These are phyloP conservation scores for Myzus persicae DNA, from an alignment of 1,140 invertebrate species.

Conservation along the genomic window DNA sequence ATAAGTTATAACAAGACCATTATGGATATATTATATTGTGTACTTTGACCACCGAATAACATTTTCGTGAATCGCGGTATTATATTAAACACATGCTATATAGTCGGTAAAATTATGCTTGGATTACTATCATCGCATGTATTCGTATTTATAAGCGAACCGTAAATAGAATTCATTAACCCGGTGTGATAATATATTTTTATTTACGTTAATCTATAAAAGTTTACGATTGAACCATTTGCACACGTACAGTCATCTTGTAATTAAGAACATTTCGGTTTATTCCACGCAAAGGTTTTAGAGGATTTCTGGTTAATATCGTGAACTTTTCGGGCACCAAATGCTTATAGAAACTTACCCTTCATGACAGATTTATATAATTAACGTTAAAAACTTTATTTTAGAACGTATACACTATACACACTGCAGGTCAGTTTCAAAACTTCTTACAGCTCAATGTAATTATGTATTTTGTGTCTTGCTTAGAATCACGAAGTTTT, in stretches of 20 bases:
- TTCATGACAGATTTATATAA: constrained; percentile 48
- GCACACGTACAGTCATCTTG: neutral
- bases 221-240: neutral
- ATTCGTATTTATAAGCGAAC: neutral
- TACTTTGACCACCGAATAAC: neutral
- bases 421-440: constrained; percentile 14
- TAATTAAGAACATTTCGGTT: constrained; percentile 34
- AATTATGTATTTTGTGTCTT: constrained; percentile 39
- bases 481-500: constrained; percentile 27
- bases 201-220: constrained; percentile 21
- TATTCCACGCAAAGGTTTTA: neutral
- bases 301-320: constrained; percentile 28
- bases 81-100: neutral
- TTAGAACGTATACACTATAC: neutral
- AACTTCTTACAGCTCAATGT: constrained; percentile 45
- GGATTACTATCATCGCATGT: neutral
- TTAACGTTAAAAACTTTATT: constrained; percentile 50
- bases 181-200: neutral
- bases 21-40: neutral
- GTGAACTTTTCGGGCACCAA: constrained; percentile 30
- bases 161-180: neutral
- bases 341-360: constrained; percentile 28
- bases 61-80: neutral
- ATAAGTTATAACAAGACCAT: neutral
- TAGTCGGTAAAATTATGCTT: neutral